Evolutionary conservation across 2,113 vertebrate species (phyloP), one percentile per base, ranked within the genome.

Genomic region (Maccullochella peelii): DNA sequence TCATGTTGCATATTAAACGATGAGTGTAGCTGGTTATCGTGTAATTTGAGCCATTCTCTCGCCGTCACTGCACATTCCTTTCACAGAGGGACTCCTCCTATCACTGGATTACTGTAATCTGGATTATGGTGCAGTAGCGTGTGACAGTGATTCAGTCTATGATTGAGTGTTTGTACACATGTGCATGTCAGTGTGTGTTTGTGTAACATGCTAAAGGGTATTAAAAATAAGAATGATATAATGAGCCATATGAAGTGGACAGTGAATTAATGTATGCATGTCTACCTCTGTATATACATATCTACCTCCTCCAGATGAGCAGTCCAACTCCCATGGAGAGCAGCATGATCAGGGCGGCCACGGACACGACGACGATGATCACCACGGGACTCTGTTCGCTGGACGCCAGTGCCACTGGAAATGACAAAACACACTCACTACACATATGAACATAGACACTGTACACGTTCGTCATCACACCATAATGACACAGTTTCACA

Each of bases 271-370:
- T 80, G 16, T 6, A 58, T 44, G 38, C 72, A 36, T 73, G 54
- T 44, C 65, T 67, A 50, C 25, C 30, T 49, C 66, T 30, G 72
- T 36, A n/a, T 61, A 5, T 49, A 18, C 30, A 66, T 79, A 71
- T 86, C 55, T 95, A 97, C 97, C 97, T 97, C 86, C 95, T 96
- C 97, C 97, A 98, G 89, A 97, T 92, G 91, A 97, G 95, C 73
- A 97, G 79, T 0, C 96, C 96, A 0, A 94, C 90, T 47, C 93
- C 95, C 91, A 96, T 80, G 40, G 97, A 96, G 55, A 97, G 94
- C 90, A 98, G 94, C 94, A 96, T 95, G 2, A 95, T 96, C 65
- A 98, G 96, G 38, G 95, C 97, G 0, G 96, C 93, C 42, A 96
- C 91, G 6, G 97, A 95, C 89, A 97, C 96, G 42, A 97, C 95